Percentiles rank a stretch among this genome's conserved stretches.
Conservation (phyloP, 2,888 invertebrate species). For the Dusona sp. region DNA sequence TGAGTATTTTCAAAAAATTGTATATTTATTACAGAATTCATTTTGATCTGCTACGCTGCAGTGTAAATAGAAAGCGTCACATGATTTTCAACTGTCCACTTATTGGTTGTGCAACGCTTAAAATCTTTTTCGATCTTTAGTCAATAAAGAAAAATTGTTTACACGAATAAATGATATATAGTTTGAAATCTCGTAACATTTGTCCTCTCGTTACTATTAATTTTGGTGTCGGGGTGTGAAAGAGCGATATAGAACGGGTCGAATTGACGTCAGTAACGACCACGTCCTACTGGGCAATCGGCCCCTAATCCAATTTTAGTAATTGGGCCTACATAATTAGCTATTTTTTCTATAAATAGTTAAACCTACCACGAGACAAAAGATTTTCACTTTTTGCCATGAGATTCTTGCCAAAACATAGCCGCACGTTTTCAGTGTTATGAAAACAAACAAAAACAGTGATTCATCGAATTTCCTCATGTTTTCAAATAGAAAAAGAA, state of each 20-base stretch:
- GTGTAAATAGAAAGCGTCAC: no score
- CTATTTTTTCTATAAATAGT: constrained; percentile 66
- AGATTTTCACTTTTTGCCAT: background rate
- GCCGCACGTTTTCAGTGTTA: background rate
- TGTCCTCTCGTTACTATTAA: constrained; percentile 52
- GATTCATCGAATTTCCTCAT: background rate
- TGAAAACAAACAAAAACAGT: background rate
- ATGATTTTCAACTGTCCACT: background rate
- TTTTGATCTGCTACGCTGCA: no score
- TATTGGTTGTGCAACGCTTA: background rate
- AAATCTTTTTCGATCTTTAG: background rate
- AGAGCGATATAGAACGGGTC: constrained; percentile 30
- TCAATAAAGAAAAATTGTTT: background rate
- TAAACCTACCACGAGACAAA: constrained; percentile 15
- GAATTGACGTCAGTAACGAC: constrained; percentile 77
- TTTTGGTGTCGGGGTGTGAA: constrained; percentile 62
- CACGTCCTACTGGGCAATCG: constrained; percentile 80
- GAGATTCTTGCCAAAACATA: background rate
- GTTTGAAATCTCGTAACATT: constrained; percentile 37
- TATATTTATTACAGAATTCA: background rate
- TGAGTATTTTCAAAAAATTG: background rate
- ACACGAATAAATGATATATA: background rate
- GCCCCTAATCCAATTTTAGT: constrained; percentile 79
- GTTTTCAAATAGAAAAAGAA: background rate
- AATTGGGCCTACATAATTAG: constrained; percentile 76